Base-by-base conservation (phyloP, 2,888 invertebrate species). In the Caenorhabditis wallacei region DNA sequence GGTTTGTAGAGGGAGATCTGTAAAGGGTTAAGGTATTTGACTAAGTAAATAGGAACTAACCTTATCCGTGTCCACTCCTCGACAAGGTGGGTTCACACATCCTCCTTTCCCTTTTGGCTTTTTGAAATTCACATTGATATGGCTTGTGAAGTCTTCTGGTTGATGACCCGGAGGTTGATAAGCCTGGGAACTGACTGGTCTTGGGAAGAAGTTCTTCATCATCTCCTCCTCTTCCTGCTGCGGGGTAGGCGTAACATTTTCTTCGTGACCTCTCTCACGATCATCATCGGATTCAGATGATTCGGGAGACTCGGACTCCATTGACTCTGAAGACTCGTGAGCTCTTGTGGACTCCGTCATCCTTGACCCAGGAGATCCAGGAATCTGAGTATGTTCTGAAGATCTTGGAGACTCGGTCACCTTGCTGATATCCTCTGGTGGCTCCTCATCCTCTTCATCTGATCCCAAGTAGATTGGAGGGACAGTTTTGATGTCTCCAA, bases 51-150 rank as follows among this genome's bases (percentile, higher is more conserved):
- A 16, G n/a, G n/a, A n/a, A 20, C 40, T 51, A 1, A 72, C 82
- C 61, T 81, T 85, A 35, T 80, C 82, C 11, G 79, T 84, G 37
- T 85, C 85, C 2, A 83, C 76, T 35, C 83, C 72, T 18, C 63
- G 30, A 37, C 82, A 82, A 13, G 69, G 66, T 20, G 71, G 66
- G 1, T 51, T 66, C 43, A 46, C 57, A 61, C 82, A 82, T 18
- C 72, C 66, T 37, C 76, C 72, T 22, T 75, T 68, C 2, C 76
- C 78, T 35, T 75, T 81, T n/a, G 85, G 82, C 10, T 79, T 82
- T 37, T 84, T 80, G 72, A 86, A 79, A 13, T 86, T 80, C 70
- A 86, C 84, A 68, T 86, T 81, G 30, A 86, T 80, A 59, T 86
- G 82, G 35, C 76, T 72, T 10, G 57, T 63, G 20, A 80, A 80